Percentiles rank a stretch among this genome's conserved stretches.
Conservation (phyloP, 1,140 invertebrate genomes). For the Fopius arisanus region DNA sequence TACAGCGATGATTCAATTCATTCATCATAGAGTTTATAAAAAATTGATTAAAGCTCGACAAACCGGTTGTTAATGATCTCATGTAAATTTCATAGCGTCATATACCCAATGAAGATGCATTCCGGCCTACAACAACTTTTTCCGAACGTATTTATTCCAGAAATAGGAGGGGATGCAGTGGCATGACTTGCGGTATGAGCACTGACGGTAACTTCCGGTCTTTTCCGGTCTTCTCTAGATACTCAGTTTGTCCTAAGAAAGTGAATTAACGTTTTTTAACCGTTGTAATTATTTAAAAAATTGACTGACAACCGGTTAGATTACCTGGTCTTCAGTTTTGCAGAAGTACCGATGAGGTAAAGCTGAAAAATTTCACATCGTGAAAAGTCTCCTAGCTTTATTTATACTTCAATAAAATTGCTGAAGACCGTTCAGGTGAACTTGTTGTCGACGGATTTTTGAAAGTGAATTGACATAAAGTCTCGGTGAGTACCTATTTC, state of each 20-base stretch:
- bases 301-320: too few species aligned
- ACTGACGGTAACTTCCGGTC: not conserved
- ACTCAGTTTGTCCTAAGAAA: constrained; percentile 39
- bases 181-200: not conserved
- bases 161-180: not conserved
- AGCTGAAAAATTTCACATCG: too few species aligned
- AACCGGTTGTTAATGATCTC: not conserved
- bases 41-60: not conserved
- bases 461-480: constrained; percentile 50
- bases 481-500: constrained; percentile 25
- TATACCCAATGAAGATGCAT: not conserved
- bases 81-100: not conserved
- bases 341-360: too few species aligned
- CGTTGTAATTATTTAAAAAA: too few species aligned
- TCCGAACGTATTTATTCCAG: not conserved
- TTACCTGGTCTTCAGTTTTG: too few species aligned
- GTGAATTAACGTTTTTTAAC: constrained; percentile 49
- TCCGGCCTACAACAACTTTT: not conserved
- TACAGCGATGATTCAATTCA: not conserved
- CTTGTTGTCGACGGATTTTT: too few species aligned
- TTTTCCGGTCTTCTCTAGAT: not conserved
- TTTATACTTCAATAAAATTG: too few species aligned
- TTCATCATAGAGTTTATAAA: not conserved
- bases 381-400: too few species aligned
- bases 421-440: too few species aligned